These are phyloP conservation scores for Pollenia griseotomentosa DNA, from an alignment of 2,888 invertebrate genomes.

Conservation along the genomic window DNA sequence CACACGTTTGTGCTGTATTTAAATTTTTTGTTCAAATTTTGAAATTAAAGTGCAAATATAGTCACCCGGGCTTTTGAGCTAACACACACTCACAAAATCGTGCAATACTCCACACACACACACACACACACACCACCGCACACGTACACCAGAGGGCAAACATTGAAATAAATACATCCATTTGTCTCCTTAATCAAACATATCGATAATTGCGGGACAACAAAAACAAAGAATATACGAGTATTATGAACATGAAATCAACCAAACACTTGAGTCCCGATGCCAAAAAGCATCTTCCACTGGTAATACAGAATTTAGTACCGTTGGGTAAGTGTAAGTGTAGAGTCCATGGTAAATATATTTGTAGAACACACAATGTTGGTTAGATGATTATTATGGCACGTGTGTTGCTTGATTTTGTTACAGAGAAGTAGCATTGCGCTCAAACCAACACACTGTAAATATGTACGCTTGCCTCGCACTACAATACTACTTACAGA, in stretches of 20 bases:
- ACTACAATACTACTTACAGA: background rate
- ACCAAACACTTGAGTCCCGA: slow-evolving; percentile 26
- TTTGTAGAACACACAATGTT: slow-evolving; percentile 11
- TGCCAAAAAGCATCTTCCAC: slow-evolving; percentile 1
- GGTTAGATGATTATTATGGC: slow-evolving; percentile 47
- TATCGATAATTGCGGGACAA: slow-evolving; percentile 52
- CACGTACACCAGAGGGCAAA: slow-evolving; percentile 1
- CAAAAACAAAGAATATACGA: background rate
- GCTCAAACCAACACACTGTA: background rate
- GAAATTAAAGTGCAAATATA: background rate
- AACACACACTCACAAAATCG: no score
- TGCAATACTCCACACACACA: background rate
- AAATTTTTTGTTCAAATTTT: no score
- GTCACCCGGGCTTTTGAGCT: background rate
- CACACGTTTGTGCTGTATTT: no score
- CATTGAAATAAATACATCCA: slow-evolving; percentile 1
- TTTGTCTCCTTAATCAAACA: slow-evolving; percentile 38
- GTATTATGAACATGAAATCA: slow-evolving; percentile 32
- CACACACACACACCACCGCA: background rate
- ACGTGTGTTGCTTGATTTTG: slow-evolving; percentile 61
- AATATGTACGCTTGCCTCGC: background rate
- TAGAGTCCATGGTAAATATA: slow-evolving; percentile 7
- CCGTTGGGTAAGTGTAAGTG: background rate
- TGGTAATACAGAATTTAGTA: background rate
- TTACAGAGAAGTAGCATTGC: slow-evolving; percentile 11